Percentiles rank a stretch among this genome's conserved stretches.
Evolutionary conservation across 2,888 invertebrate species (phyloP).

Genomic region (Cataglyphis livida): DNA sequence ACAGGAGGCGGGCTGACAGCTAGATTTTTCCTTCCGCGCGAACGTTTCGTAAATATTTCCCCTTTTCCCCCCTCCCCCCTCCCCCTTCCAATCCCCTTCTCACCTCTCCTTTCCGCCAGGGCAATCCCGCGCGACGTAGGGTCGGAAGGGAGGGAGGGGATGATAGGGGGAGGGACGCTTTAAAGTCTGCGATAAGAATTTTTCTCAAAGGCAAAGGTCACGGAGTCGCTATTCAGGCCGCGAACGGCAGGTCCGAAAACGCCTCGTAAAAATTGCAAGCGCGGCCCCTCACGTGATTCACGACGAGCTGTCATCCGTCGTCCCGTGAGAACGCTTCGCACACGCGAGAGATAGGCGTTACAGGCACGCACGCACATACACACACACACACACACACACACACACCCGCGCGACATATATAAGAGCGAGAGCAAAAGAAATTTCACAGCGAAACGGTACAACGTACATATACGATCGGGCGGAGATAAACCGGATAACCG

Average conservation of each 20-base stretch:
- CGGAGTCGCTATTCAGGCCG: slow-evolving; percentile 1
- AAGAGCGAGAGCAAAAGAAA: slow-evolving; percentile 58
- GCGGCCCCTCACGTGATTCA: slow-evolving; percentile 33
- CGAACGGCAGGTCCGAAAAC: slow-evolving; percentile 34
- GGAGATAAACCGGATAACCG: slow-evolving; percentile 75
- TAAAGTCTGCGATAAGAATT: slow-evolving; percentile 4
- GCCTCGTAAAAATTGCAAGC: slow-evolving; percentile 31
- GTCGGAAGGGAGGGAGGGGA: neutral
- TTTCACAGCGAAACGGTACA: slow-evolving; percentile 66
- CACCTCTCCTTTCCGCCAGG: neutral
- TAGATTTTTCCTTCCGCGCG: neutral
- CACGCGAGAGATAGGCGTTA: slow-evolving; percentile 38
- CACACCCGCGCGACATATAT: slow-evolving; percentile 38
- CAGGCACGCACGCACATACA: neutral
- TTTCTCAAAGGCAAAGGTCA: slow-evolving; percentile 23
- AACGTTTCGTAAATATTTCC: neutral
- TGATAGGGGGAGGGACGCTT: too few species aligned
- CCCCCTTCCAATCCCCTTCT: too few species aligned
- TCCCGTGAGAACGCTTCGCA: slow-evolving; percentile 42
- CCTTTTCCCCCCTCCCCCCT: too few species aligned
- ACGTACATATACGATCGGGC: slow-evolving; percentile 53
- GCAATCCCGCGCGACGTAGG: neutral
- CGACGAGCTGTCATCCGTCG: slow-evolving; percentile 24
- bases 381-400: neutral
- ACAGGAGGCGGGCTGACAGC: neutral